A percentile compares a stretch with the other conserved stretches of the same genome.
These are phyloP conservation scores for Halesus radiatus DNA, from an alignment of 1,140 invertebrate genomes.

Conservation along the genomic window DNA sequence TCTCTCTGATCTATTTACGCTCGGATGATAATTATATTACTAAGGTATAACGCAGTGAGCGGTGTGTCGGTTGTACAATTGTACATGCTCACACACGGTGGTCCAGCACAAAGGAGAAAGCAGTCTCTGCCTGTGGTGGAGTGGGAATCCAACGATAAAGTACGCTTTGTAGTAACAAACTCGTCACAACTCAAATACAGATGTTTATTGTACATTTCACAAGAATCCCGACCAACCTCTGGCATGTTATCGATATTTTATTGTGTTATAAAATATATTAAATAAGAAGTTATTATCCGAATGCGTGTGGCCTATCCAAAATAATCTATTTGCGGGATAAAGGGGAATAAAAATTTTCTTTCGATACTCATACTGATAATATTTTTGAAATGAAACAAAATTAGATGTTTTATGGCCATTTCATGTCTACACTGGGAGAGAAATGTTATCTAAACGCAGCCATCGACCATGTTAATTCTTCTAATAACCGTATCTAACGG, in stretches of 20 bases:
- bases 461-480: too few species aligned
- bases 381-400: too few species aligned
- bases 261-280: slow-evolving; percentile 6
- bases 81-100: background rate
- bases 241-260: slow-evolving; percentile 9
- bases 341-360: too few species aligned
- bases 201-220: slow-evolving; percentile 31
- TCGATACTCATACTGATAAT: too few species aligned
- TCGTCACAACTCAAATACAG: slow-evolving; percentile 28
- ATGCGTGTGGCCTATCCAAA: too few species aligned
- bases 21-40: background rate
- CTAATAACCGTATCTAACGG: background rate
- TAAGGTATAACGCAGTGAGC: background rate
- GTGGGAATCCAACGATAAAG: slow-evolving; percentile 9
- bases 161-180: slow-evolving; percentile 21
- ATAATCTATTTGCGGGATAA: too few species aligned
- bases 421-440: too few species aligned
- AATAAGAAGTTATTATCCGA: background rate
- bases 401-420: too few species aligned
- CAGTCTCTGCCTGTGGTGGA: background rate
- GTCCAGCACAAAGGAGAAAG: slow-evolving; percentile 8
- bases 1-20: slow-evolving; percentile 5
- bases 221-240: background rate
- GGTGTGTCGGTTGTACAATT: too few species aligned
- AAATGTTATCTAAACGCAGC: too few species aligned